Conservation (phyloP, 2,113 vertebrate species). For the Hepsetus odoe region DNA sequence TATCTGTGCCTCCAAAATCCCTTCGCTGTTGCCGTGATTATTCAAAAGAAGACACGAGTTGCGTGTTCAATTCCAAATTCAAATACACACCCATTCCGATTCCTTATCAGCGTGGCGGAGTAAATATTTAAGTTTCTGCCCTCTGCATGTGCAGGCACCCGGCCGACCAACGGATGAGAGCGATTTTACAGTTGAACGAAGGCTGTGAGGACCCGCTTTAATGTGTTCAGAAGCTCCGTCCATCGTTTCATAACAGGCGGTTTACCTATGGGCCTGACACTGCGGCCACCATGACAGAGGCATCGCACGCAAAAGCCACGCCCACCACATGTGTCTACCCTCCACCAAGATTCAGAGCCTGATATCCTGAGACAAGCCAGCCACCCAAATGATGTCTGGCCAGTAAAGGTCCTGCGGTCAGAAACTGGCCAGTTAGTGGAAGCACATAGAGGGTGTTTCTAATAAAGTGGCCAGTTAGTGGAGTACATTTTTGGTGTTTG, state of each 20-base stretch:
- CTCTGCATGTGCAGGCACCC: not conserved
- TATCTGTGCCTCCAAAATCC: constrained; percentile 1
- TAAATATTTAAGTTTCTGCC: constrained; percentile 19
- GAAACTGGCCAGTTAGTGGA: not conserved
- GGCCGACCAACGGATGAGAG: not conserved
- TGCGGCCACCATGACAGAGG: not conserved
- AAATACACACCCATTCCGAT: not conserved
- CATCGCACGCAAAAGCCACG: not conserved
- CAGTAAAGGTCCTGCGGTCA: not conserved
- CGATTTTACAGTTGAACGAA: constrained; percentile 18
- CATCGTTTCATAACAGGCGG: not conserved
- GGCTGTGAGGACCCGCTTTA: not conserved
- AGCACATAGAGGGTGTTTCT: no score
- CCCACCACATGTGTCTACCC: not conserved
- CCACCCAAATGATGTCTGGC: not conserved
- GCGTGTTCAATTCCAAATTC: not conserved
- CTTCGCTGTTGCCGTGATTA: not conserved
- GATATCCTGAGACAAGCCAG: no score
- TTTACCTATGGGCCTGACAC: not conserved
- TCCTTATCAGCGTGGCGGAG: constrained; percentile 15
- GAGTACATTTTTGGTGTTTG: no score
- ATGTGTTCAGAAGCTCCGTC: not conserved
- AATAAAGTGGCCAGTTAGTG: no score
- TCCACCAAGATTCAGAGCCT: no score
- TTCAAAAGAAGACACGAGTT: constrained; percentile 4